phyloP scores from a whole-genome alignment of 2,888 invertebrate genomes.

The Capitulum mitella region DNA sequence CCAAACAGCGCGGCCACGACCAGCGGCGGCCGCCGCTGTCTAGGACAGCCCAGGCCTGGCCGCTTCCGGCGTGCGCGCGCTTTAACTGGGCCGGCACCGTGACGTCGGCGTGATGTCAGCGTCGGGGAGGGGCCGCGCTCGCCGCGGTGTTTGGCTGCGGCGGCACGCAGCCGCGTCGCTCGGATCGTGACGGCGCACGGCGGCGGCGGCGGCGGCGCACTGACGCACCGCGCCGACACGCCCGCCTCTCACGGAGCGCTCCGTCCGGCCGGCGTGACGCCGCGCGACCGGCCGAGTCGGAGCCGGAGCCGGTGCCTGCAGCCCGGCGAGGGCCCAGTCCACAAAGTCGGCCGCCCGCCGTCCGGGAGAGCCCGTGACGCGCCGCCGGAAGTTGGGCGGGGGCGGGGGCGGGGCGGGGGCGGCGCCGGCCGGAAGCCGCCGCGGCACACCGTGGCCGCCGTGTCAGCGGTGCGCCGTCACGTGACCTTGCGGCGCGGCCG shows the following conservation, averaged over 20 bases:
- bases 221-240: conserved; percentile 52
- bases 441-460: conserved; percentile 92
- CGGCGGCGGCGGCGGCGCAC: conserved; percentile 41
- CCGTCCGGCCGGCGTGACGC: conserved; percentile 75
- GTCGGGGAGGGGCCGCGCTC: conserved; percentile 53
- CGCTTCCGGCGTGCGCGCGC: too few species aligned
- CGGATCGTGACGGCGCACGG: background rate
- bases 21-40: too few species aligned
- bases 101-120: too few species aligned
- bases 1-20: conserved; percentile 65
- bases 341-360: background rate
- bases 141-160: too few species aligned
- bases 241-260: too few species aligned
- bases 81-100: too few species aligned
- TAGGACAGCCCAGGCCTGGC: too few species aligned
- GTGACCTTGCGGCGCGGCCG: background rate
- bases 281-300: conserved; percentile 51
- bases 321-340: too few species aligned
- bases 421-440: conserved; percentile 81
- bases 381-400: conserved; percentile 53
- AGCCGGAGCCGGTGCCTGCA: background rate
- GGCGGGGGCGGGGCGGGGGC: conserved; percentile 64
- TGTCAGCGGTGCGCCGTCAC: conserved; percentile 61
- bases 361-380: conserved; percentile 52
- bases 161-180: too few species aligned